phyloP scores from a whole-genome alignment of 2,888 invertebrate genomes.

The Harpalus rufipes region DNA sequence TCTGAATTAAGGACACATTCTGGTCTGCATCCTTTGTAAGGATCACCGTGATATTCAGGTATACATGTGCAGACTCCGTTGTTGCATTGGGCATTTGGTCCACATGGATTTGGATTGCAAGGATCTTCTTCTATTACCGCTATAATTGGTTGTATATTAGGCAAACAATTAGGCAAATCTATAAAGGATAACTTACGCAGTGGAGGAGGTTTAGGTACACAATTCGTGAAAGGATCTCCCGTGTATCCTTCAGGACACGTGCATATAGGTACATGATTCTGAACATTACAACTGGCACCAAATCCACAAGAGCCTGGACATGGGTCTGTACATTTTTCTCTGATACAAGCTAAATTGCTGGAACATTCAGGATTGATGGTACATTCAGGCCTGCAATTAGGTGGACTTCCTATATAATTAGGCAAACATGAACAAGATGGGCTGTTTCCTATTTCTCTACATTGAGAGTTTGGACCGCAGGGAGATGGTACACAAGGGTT shows the following conservation, averaged over 20 bases:
- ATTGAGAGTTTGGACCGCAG: conserved; percentile 88
- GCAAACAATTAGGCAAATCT: no score
- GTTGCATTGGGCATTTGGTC: conserved; percentile 86
- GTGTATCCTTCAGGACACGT: conserved; percentile 77
- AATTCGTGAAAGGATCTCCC: background rate
- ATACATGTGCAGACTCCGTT: conserved; percentile 87
- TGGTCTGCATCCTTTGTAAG: conserved; percentile 87
- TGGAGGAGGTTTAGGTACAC: background rate
- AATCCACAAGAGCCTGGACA: conserved; percentile 88
- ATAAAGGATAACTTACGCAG: background rate
- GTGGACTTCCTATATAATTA: conserved; percentile 84
- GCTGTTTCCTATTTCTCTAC: conserved; percentile 80
- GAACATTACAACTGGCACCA: conserved; percentile 85
- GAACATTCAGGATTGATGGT: conserved; percentile 85
- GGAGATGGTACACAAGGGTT: conserved; percentile 80
- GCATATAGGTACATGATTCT: conserved; percentile 87
- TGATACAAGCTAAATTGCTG: conserved; percentile 84
- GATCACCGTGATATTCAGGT: conserved; percentile 86
- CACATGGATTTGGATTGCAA: conserved; percentile 89
- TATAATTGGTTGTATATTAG: background rate
- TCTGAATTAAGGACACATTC: conserved; percentile 86
- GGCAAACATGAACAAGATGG: conserved; percentile 82
- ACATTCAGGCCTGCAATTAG: conserved; percentile 89
- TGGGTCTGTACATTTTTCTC: conserved; percentile 86
- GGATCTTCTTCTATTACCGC: conserved; percentile 74